Conservation (phyloP, 1,140 invertebrate species). For the Yoshiicerus persimilis region DNA sequence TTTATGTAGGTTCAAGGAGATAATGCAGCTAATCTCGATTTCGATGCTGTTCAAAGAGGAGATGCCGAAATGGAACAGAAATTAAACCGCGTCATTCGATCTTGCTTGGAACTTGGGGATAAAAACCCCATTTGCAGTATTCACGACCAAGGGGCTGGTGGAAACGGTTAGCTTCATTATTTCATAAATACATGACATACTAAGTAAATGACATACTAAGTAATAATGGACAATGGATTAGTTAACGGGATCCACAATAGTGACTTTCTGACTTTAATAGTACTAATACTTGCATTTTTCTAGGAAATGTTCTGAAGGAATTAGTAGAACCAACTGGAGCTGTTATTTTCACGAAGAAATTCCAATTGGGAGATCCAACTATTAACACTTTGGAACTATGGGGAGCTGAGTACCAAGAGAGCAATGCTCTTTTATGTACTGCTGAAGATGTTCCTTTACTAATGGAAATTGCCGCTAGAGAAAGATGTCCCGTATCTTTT, state of each 20-base stretch:
- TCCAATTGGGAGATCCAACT: conserved; percentile 91
- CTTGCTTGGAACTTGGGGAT: conserved; percentile 78
- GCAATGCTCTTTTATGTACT: conserved; percentile 79
- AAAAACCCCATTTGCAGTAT: conserved; percentile 91
- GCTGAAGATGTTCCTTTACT: conserved; percentile 66
- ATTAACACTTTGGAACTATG: conserved; percentile 90
- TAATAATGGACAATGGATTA: no score
- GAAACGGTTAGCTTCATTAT: conserved; percentile 73
- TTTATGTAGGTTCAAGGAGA: conserved; percentile 72
- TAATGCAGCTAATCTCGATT: conserved; percentile 84
- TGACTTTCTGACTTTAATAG: no score
- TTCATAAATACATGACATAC: no score
- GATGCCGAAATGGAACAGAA: conserved; percentile 99
- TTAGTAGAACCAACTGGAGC: conserved; percentile 91
- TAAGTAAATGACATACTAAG: no score
- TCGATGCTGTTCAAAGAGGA: conserved; percentile 94
- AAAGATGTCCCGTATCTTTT: conserved; percentile 89
- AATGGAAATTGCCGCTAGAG: conserved; percentile 74
- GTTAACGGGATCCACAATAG: no score
- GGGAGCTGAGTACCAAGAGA: conserved; percentile 99
- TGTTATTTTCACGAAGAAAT: conserved; percentile 81
- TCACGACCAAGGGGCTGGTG: conserved; percentile 95
- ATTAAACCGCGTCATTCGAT: conserved; percentile 87
- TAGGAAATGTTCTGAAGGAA: conserved; percentile 95
- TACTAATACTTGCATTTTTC: not conserved